Conservation (phyloP, 2,888 invertebrate genomes). For the Lasioglossum marginatum region DNA sequence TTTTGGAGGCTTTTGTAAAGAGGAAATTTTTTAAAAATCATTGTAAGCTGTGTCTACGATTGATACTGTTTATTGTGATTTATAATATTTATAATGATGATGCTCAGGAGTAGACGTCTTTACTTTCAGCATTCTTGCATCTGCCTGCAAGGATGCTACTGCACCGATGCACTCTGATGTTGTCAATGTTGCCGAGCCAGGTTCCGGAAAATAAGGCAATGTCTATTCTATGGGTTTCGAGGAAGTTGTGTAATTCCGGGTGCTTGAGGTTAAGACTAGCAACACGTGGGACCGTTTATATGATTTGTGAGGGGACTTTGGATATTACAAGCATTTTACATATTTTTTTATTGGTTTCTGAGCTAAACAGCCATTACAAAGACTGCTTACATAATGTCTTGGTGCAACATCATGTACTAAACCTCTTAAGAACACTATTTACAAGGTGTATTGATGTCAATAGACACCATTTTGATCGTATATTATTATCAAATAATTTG, state of each 20-base stretch:
- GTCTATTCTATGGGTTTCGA: slow-evolving; percentile 1
- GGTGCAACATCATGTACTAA: not conserved
- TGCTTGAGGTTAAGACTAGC: not conserved
- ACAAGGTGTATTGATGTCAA: not conserved
- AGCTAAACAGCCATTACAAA: not conserved
- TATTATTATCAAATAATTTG: not conserved
- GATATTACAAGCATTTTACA: not conserved
- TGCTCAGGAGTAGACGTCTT: not conserved
- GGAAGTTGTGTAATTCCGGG: slow-evolving; percentile 3
- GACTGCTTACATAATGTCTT: not conserved
- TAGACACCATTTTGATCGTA: not conserved
- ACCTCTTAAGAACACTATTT: not conserved
- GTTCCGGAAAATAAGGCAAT: slow-evolving; percentile 2
- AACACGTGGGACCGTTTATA: not conserved
- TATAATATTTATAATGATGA: not conserved
- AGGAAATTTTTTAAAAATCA: not conserved
- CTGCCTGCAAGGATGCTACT: not conserved
- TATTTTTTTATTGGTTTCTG: slow-evolving; percentile 2
- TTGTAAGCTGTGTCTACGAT: not conserved
- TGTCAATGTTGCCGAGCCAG: not conserved
- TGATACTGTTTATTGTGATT: not conserved
- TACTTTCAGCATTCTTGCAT: not conserved
- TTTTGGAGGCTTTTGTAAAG: not conserved
- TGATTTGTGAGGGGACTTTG: not conserved
- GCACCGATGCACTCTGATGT: not conserved